A percentile compares a stretch with the other conserved stretches of the same genome.
Conservation (phyloP, 2,113 vertebrate genomes). For the Austrofundulus limnaeus region DNA sequence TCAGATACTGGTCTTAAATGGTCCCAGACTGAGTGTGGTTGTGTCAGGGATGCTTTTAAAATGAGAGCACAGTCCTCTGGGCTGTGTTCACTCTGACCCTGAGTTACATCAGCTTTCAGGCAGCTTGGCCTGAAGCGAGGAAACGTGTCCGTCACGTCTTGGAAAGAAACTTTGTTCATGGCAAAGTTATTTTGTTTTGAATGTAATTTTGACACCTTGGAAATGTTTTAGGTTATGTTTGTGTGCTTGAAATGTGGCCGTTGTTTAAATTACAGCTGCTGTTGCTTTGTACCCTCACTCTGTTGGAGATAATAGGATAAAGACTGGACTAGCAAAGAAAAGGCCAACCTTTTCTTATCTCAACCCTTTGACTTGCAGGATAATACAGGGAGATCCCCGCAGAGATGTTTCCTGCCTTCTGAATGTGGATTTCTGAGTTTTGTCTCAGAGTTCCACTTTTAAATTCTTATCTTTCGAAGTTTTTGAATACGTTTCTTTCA, state of each 20-base stretch:
- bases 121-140: constrained; percentile 32
- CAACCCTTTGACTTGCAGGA: not conserved
- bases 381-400: constrained; percentile 1
- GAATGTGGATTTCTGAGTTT: constrained; percentile 9
- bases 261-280: not conserved
- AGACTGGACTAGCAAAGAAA: constrained; percentile 20
- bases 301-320: constrained; percentile 45
- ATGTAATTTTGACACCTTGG: too few relatives aligned
- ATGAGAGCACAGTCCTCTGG: constrained; percentile 32
- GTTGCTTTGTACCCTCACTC: constrained; percentile 15
- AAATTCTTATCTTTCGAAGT: not conserved
- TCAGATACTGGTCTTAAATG: not conserved
- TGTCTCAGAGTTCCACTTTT: constrained; percentile 20
- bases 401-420: constrained; percentile 7
- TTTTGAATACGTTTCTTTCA: not conserved
- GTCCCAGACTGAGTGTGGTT: constrained; percentile 30
- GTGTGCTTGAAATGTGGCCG: not conserved
- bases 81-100: constrained; percentile 46
- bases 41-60: constrained; percentile 44
- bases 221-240: too few relatives aligned
- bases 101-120: constrained; percentile 62
- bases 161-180: constrained; percentile 3
- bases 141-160: constrained; percentile 27
- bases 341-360: constrained; percentile 16
- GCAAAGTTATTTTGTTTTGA: not conserved